These are phyloP conservation scores for Ectemnius continuus DNA, from an alignment of 2,888 invertebrate genomes.

Conservation along the genomic window DNA sequence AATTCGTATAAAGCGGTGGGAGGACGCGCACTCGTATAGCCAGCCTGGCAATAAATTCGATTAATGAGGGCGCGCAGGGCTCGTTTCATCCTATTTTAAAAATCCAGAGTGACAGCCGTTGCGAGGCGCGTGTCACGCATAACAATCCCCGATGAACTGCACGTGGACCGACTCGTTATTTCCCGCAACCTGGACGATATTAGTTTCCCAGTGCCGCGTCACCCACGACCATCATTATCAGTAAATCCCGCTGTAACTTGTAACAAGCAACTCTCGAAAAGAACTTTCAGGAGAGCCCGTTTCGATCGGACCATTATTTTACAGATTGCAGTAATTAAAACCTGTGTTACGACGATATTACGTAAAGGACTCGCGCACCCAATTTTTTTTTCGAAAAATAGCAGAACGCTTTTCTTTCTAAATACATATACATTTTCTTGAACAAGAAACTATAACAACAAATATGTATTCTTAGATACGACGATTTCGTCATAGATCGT, in stretches of 20 bases:
- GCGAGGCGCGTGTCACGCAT: neutral
- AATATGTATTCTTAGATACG: too few species aligned
- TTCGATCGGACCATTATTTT: too few species aligned
- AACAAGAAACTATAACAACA: too few species aligned
- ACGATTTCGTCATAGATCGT: too few species aligned
- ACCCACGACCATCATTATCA: neutral
- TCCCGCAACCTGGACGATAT: neutral
- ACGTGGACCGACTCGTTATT: neutral
- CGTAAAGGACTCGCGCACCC: too few species aligned
- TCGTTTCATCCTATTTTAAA: conserved; percentile 1
- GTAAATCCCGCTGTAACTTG: neutral
- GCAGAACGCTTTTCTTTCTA: too few species aligned
- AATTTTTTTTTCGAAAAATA: too few species aligned
- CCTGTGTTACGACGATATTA: too few species aligned
- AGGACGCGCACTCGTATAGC: neutral
- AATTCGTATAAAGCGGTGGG: neutral
- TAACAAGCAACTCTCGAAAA: too few species aligned
- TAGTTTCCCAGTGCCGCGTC: neutral
- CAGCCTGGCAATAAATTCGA: conserved; percentile 11
- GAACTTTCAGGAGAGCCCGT: too few species aligned
- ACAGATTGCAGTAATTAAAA: too few species aligned
- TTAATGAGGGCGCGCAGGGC: conserved; percentile 7
- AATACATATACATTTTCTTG: too few species aligned
- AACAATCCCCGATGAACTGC: neutral
- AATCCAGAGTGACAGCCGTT: conserved; percentile 2